Percentiles rank a stretch among this genome's conserved stretches.
phyloP scores from a whole-genome alignment of 2,888 invertebrate species.

The Branchellion lobata region DNA sequence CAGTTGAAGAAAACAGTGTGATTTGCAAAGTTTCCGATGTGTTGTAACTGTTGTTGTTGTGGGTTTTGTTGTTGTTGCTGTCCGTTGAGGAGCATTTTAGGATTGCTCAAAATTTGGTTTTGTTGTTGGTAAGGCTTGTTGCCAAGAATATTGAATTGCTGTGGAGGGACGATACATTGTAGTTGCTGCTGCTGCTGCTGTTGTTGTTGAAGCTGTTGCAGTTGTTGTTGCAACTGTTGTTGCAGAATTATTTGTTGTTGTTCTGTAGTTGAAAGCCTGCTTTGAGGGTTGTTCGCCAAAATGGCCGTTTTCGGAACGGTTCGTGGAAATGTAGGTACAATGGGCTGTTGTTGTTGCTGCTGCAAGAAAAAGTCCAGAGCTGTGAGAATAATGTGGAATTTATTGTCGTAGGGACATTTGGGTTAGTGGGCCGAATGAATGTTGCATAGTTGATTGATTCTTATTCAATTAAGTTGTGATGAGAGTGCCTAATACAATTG shows the following conservation, averaged over 20 bases:
- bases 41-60: not conserved
- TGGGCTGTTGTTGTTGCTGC: slow-evolving; percentile 37
- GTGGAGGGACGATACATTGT: not conserved
- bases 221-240: slow-evolving; percentile 27
- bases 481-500: not conserved
- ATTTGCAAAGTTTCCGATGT: not conserved
- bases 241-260: slow-evolving; percentile 26
- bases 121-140: slow-evolving; percentile 2
- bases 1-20: not conserved
- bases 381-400: not conserved
- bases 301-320: slow-evolving; percentile 52
- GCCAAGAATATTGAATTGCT: not conserved
- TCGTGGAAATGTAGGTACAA: slow-evolving; percentile 51
- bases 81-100: not conserved
- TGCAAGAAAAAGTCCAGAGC: slow-evolving; percentile 25
- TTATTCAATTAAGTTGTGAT: not conserved
- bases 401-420: not conserved
- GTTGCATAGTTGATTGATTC: not conserved
- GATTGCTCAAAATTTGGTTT: not conserved
- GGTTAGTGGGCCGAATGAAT: not conserved
- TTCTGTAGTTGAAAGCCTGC: slow-evolving; percentile 34
- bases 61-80: not conserved
- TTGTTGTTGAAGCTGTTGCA: slow-evolving; percentile 31
- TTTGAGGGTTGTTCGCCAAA: slow-evolving; percentile 44
- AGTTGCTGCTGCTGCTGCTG: slow-evolving; percentile 26